Evolutionary conservation across 2,113 vertebrate species (phyloP), one percentile per base, ranked within the genome.

Genomic region (Datnioides undecimradiatus): DNA sequence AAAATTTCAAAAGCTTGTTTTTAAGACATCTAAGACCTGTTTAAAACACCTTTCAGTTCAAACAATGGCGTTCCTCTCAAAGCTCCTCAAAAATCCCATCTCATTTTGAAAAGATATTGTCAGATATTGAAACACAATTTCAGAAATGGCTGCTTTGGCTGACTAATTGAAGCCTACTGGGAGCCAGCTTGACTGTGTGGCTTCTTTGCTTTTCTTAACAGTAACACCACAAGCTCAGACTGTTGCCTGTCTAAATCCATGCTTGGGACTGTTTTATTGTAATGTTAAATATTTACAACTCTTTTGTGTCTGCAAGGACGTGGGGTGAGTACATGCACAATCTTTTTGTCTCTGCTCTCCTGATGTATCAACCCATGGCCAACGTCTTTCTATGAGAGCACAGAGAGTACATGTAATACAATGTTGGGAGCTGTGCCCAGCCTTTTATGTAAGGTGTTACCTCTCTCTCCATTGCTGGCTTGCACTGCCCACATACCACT

Each of bases 281-380:
- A 55, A 70, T 83, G 48, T 54, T 84, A 84, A 86, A 87, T 89
- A 91, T 85, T 88, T 88, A 86, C 76, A 79, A 54, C 33, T 48
- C 49, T 46, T 80, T 81, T 83, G 62, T 72, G 51, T 57, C 67
- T 77, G 67, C 73, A 62, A 80, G 73, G 57, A 64, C 73, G 49
- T 52, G 5, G 65, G 38, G 57, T 77, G 63, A 84, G 65, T 45
- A 74, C 38, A 80, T 55, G 29, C 58, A 57, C 51, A 58, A 85
- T 65, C 80, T 57, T 49, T 58, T 40, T 69, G 66, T 60, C 43
- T 60, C 40, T 73, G 68, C 38, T 55, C 55, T 40, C 74, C 57
- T 62, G 33, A 29, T 62, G 21, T 60, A 67, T 36, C 31, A 73
- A 23, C 71, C 52, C 54, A 82, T 11, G 5, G 41, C 59, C 69